Percentiles rank a stretch among this genome's conserved stretches.
Evolutionary conservation across 2,888 invertebrate species (phyloP).

Genomic region (Cetonia aurata): DNA sequence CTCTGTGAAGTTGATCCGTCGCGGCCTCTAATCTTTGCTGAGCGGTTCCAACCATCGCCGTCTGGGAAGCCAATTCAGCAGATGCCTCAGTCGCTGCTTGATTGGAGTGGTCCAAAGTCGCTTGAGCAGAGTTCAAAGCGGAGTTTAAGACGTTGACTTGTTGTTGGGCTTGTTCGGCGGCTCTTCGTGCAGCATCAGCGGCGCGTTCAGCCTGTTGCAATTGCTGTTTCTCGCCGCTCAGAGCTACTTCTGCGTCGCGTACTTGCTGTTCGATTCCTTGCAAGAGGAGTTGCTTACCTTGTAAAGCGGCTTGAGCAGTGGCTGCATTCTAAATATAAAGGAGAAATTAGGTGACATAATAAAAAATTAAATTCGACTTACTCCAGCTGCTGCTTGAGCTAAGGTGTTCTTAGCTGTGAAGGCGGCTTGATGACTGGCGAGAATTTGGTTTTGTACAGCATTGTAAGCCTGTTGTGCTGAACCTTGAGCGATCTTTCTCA

Average conservation of each 20-base stretch:
- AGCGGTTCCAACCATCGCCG: conserved; percentile 81
- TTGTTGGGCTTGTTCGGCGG: conserved; percentile 70
- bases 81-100: conserved; percentile 81
- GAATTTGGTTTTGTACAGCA: conserved; percentile 79
- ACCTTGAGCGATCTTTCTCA: conserved; percentile 78
- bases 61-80: conserved; percentile 81
- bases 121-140: conserved; percentile 82
- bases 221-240: conserved; percentile 80
- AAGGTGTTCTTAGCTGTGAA: conserved; percentile 83
- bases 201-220: conserved; percentile 80
- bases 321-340: conserved; percentile 71
- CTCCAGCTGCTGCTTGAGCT: conserved; percentile 78
- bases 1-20: conserved; percentile 77
- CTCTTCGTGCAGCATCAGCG: conserved; percentile 79
- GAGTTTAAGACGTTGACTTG: conserved; percentile 80
- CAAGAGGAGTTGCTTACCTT: conserved; percentile 71
- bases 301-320: conserved; percentile 76
- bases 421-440: conserved; percentile 83
- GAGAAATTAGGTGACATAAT: background rate
- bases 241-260: conserved; percentile 76
- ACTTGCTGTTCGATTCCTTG: conserved; percentile 79
- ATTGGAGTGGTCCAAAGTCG: conserved; percentile 81
- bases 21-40: conserved; percentile 76
- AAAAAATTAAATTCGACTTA: conserved; percentile 56
- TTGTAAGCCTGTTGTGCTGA: conserved; percentile 83